A percentile compares a stretch with the other conserved stretches of the same genome.
These are phyloP conservation scores for Trilocha varians DNA, from an alignment of 2,888 invertebrate genomes.

Conservation along the genomic window DNA sequence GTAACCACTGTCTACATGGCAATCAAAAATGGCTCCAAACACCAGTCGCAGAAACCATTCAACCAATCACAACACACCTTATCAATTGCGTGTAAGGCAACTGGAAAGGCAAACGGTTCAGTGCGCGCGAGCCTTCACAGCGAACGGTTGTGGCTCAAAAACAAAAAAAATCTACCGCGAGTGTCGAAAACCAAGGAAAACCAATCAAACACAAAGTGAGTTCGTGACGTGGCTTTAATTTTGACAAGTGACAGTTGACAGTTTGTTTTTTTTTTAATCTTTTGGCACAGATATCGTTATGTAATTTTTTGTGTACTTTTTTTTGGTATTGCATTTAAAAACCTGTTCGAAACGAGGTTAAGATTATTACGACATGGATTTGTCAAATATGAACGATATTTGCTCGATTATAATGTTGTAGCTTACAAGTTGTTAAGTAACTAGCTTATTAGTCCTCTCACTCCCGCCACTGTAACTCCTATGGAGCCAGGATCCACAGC, in stretches of 20 bases:
- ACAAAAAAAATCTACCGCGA: constrained; percentile 3
- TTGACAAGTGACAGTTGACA: background rate
- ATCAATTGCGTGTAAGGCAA: constrained; percentile 6
- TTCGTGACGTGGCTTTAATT: background rate
- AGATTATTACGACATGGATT: no score
- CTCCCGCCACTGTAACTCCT: no score
- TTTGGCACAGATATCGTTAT: background rate
- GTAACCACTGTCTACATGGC: no score
- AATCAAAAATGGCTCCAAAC: no score
- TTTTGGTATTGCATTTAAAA: no score
- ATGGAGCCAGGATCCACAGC: no score
- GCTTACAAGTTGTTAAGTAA: no score
- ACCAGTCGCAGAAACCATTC: constrained; percentile 3
- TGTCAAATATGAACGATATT: no score
- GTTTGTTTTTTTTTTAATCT: background rate
- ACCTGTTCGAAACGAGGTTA: no score
- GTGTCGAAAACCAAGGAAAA: background rate
- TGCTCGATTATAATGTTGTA: no score
- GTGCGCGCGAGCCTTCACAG: constrained; percentile 7
- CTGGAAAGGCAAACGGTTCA: constrained; percentile 9
- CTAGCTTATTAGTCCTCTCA: no score
- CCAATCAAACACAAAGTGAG: background rate
- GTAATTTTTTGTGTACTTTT: background rate
- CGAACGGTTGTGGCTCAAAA: constrained; percentile 7
- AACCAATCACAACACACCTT: constrained; percentile 10